phyloP scores from a whole-genome alignment of 53 echinoderm and acorn worm genomes.

The Stichopus horrens region DNA sequence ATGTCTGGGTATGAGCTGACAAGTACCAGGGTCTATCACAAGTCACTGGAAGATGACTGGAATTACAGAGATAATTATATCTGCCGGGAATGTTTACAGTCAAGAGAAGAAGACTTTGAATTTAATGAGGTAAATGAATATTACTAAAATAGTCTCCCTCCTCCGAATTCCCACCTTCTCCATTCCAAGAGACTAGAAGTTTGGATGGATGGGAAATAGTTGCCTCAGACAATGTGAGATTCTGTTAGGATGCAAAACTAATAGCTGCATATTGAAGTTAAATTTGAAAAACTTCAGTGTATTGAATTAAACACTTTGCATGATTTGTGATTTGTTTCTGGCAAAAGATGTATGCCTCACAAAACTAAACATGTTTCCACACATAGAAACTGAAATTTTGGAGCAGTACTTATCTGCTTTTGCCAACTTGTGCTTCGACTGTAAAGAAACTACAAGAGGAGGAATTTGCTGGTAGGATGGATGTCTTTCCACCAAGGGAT shows the following conservation, averaged over 20 bases:
- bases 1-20: constrained; percentile 56
- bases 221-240: too few species aligned
- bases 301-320: background rate
- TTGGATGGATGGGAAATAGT: too few species aligned
- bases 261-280: background rate
- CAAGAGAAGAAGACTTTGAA: constrained; percentile 68
- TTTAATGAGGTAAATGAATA: constrained; percentile 63
- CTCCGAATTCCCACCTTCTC: background rate
- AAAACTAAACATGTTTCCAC: too few species aligned
- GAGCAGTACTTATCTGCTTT: constrained; percentile 83
- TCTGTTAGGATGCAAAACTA: too few species aligned
- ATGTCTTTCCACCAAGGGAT: constrained; percentile 63
- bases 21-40: constrained; percentile 74
- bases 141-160: constrained; percentile 8
- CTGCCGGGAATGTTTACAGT: constrained; percentile 60
- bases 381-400: constrained; percentile 91
- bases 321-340: background rate
- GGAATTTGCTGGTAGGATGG: constrained; percentile 67
- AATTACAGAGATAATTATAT: constrained; percentile 90
- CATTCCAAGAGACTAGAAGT: too few species aligned
- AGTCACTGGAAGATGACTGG: constrained; percentile 85
- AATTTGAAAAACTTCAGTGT: background rate
- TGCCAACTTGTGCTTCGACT: constrained; percentile 65
- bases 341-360: background rate
- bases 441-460: constrained; percentile 72